Evolutionary conservation across 1,140 invertebrate genomes (phyloP), one percentile per base, ranked within the genome.

Genomic region (Steinernema khuongi): DNA sequence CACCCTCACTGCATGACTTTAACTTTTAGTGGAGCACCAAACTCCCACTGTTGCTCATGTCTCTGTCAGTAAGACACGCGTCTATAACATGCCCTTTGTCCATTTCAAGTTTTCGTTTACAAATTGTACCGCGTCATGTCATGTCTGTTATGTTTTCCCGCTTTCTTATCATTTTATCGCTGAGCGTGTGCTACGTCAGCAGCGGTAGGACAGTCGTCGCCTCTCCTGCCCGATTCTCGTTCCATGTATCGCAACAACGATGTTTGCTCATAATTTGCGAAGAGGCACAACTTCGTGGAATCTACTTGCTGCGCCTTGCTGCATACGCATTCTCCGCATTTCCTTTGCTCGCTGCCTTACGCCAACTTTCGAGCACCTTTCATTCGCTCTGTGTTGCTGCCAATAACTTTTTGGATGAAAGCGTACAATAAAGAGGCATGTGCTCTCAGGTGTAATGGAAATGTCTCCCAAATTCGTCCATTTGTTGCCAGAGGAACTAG

Each of bases 391-490:
- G 14, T 41, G 7, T 22, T 26, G 50, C 50, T 17, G 50, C 50
- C 22, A 60, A 60, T 60, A 60, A 60, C 50, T 60, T 60, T 17
- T 17, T 60, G 50, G 50, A 60, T 60, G 50, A 60, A 60, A 60
- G 50, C 50, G 26, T 60, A 60, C 22, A 60, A 60, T 60, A 60
- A 60, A 60, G 50, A 60, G 11, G 4, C 50, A 22, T 60, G 50
- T 60, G 50, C 50, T 60, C 2, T 60, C 50, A 26, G 26, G 50
- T 60, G 50, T 60, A 26, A 60, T 7, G 50, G 7, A 26, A 11
- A 60, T 60, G 50, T 60, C 50, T 60, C 26, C 50, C 11, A 26
- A 26, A 60, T 11, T 60, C 36, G 36, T 60, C 50, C 50, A 60
- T 60, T 60, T 60, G 50, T 60, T 4, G 22, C 19, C 19, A 4